Conservation (phyloP, 2,797 vertebrate species). For the Spondyliosoma cantharus region DNA sequence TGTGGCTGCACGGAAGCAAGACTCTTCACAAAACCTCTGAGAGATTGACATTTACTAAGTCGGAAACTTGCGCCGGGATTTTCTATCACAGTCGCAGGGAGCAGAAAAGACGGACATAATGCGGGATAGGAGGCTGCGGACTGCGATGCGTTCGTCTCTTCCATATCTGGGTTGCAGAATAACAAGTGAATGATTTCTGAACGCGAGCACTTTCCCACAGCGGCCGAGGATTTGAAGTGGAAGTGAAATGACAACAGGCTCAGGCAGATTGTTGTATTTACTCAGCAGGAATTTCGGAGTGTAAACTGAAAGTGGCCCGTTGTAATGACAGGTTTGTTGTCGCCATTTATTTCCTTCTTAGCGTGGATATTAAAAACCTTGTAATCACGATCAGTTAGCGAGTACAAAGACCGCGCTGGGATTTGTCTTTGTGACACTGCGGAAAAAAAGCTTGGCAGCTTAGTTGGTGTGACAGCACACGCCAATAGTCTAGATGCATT, state of each 20-base stretch:
- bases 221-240: slow-evolving; percentile 61
- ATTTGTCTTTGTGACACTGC: slow-evolving; percentile 8
- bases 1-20: slow-evolving; percentile 44
- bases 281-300: slow-evolving; percentile 57
- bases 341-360: slow-evolving; percentile 26
- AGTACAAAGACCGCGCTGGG: slow-evolving; percentile 16
- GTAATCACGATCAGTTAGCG: slow-evolving; percentile 34
- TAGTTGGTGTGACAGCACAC: neutral
- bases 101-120: slow-evolving; percentile 39
- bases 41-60: slow-evolving; percentile 65
- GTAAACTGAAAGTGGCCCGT: slow-evolving; percentile 46
- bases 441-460: neutral
- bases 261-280: slow-evolving; percentile 67
- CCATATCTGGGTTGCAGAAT: slow-evolving; percentile 73
- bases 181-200: slow-evolving; percentile 80
- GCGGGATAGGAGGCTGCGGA: slow-evolving; percentile 39
- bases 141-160: slow-evolving; percentile 38
- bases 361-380: slow-evolving; percentile 44
- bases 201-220: slow-evolving; percentile 53
- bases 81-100: slow-evolving; percentile 43
- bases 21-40: slow-evolving; percentile 50
- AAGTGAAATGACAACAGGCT: slow-evolving; percentile 68
- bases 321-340: slow-evolving; percentile 30
- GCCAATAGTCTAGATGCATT: neutral
- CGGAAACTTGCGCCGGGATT: slow-evolving; percentile 47